phyloP scores from a whole-genome alignment of 2,113 vertebrate species.

The Gnathonemus longibarbis region DNA sequence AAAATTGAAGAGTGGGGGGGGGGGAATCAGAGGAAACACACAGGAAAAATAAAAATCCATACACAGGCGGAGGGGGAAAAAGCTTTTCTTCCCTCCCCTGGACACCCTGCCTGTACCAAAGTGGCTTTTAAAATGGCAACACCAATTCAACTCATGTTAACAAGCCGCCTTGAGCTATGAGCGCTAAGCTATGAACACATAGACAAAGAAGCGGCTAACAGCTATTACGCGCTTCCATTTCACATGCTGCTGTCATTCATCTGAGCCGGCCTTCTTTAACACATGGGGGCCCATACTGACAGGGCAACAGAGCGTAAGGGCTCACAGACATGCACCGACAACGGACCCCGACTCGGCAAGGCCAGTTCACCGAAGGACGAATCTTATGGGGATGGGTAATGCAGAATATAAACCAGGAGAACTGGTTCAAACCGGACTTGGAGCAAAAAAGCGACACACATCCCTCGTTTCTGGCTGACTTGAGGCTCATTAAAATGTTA shows the following conservation, averaged over 20 bases:
- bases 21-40: background rate
- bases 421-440: background rate
- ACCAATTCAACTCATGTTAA: background rate
- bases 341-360: background rate
- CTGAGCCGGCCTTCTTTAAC: background rate
- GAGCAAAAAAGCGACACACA: background rate
- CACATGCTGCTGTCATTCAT: background rate
- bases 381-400: background rate
- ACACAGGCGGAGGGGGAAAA: too few species aligned
- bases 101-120: background rate
- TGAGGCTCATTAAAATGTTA: background rate
- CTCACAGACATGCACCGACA: background rate
- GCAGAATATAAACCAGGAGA: background rate
- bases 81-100: background rate
- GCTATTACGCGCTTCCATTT: background rate
- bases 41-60: background rate
- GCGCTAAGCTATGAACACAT: background rate
- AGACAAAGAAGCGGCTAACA: background rate
- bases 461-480: background rate
- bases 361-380: background rate
- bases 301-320: background rate
- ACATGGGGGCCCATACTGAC: background rate
- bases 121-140: background rate
- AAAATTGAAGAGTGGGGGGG: background rate
- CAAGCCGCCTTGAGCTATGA: background rate